These are phyloP conservation scores for Eidolon dupreanum DNA, from an alignment of 2,797 vertebrate species.

Conservation along the genomic window DNA sequence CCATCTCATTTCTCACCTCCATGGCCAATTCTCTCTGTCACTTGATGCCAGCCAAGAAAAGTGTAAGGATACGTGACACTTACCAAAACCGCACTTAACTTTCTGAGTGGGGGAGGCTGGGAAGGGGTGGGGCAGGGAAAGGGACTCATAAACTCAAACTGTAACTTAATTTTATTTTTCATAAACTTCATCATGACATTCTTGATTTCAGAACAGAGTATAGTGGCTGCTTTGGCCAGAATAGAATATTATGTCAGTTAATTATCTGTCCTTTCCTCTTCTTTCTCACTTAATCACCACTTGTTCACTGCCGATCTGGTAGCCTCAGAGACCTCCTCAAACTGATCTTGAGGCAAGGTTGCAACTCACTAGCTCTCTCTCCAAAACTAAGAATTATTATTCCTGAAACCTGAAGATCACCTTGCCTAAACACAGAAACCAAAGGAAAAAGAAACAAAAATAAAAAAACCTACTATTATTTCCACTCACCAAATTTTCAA, in stretches of 20 bases:
- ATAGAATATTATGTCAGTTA: neutral
- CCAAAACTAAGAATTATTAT: neutral
- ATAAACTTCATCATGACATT: neutral
- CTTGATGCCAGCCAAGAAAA: neutral
- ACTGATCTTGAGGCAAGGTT: neutral
- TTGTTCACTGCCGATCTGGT: neutral
- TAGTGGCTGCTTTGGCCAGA: neutral
- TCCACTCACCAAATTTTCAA: neutral
- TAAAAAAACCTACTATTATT: neutral
- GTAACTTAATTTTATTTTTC: neutral
- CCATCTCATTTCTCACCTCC: neutral
- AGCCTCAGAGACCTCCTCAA: neutral
- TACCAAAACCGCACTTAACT: neutral
- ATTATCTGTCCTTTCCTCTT: neutral
- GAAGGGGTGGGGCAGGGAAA: no score
- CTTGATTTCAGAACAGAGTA: neutral
- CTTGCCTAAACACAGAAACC: neutral
- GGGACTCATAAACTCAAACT: neutral
- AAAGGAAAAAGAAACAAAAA: neutral
- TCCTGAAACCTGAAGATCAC: neutral
- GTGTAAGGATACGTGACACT: fast-evolving
- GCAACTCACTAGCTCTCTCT: neutral
- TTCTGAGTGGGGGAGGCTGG: neutral
- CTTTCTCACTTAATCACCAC: neutral
- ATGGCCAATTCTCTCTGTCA: neutral